Evolutionary conservation across 2,797 vertebrate species (phyloP).

Genomic region (Tapirus indicus): DNA sequence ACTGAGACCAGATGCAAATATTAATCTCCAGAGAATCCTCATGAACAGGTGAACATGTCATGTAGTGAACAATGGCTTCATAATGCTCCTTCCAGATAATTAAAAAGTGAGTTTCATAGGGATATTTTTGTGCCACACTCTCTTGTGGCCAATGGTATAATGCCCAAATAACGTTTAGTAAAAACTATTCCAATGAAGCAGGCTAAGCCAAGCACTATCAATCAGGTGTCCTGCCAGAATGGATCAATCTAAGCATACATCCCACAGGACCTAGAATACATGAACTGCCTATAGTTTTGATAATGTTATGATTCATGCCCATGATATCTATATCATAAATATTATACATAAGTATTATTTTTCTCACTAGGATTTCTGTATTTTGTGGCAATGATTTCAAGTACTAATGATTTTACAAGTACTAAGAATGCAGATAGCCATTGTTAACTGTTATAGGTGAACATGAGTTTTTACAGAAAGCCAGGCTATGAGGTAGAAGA

Average conservation of each 20-base stretch:
- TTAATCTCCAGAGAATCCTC: background rate
- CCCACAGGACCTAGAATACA: background rate
- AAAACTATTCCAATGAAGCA: background rate
- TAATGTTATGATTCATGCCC: background rate
- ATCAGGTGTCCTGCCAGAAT: background rate
- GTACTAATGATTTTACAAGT: too few species aligned
- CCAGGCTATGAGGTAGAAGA: background rate
- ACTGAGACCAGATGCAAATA: background rate
- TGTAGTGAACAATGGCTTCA: background rate
- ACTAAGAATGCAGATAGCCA: background rate
- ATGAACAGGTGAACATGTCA: background rate
- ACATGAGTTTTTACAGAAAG: background rate
- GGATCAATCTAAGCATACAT: background rate
- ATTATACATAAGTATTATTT: background rate
- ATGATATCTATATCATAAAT: background rate
- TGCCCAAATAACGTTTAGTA: background rate
- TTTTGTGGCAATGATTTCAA: background rate
- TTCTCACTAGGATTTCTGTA: background rate
- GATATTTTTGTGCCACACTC: background rate
- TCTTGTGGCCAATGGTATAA: background rate
- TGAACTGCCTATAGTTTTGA: background rate
- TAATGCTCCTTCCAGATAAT: background rate
- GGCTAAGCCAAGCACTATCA: background rate
- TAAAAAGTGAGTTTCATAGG: slow-evolving; percentile 4
- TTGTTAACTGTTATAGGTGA: background rate